Evolutionary conservation across 1,140 invertebrate species (phyloP).

Genomic region (Cotesia typhae): DNA sequence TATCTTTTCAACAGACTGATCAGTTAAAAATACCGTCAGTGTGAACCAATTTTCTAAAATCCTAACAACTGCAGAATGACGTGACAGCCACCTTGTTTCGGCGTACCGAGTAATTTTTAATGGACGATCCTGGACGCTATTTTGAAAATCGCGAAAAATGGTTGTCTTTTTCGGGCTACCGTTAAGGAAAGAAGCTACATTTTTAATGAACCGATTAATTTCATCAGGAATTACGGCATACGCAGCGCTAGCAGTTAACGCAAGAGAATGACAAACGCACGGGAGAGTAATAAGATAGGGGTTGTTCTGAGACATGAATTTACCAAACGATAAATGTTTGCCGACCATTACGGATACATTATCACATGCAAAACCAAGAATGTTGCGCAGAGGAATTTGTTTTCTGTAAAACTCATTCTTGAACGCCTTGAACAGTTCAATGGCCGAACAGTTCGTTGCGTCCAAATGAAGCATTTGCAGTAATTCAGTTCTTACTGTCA

Average conservation of each 20-base stretch:
- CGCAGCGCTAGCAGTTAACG: no score
- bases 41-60: slow-evolving; percentile 22
- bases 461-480: no score
- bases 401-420: background rate
- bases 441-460: no score
- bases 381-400: no score
- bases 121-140: slow-evolving; percentile 17
- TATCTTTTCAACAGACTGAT: no score
- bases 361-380: no score
- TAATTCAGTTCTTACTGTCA: no score
- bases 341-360: background rate
- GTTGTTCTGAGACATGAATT: background rate
- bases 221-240: slow-evolving; percentile 17
- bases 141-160: slow-evolving; percentile 33
- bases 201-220: background rate
- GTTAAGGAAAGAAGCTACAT: slow-evolving; percentile 28
- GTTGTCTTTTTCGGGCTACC: slow-evolving; percentile 30
- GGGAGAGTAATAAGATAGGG: no score
- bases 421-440: no score
- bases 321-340: slow-evolving; percentile 7
- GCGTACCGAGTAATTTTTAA: slow-evolving; percentile 21
- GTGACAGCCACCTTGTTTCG: slow-evolving; percentile 35
- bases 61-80: slow-evolving; percentile 19
- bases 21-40: no score
- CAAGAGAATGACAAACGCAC: no score